phyloP scores from a whole-genome alignment of 1,140 invertebrate species.

The Lepidurus packardi region DNA sequence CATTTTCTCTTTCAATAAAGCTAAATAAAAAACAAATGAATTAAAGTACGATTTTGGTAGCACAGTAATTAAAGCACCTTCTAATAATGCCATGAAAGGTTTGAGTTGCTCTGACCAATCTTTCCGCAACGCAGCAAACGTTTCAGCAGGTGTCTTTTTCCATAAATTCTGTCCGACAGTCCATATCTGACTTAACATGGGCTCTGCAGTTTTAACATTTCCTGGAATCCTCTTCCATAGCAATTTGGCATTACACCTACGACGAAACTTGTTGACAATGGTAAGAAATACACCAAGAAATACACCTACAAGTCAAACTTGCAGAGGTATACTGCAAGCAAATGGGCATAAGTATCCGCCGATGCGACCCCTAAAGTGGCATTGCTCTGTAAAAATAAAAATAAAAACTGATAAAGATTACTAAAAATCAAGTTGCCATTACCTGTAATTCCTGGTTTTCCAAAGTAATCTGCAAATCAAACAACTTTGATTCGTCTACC shows the following conservation, averaged over 20 bases:
- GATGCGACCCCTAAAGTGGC: neutral
- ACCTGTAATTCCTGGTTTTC: slow-evolving; percentile 29
- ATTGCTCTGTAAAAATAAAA: neutral
- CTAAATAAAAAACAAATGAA: neutral
- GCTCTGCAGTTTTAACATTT: slow-evolving; percentile 58
- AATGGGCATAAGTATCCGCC: slow-evolving; percentile 23
- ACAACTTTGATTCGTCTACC: neutral
- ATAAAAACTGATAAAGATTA: neutral
- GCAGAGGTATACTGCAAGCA: slow-evolving; percentile 31
- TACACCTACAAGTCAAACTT: slow-evolving; percentile 29
- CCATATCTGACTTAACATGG: slow-evolving; percentile 73
- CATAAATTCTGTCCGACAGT: slow-evolving; percentile 74
- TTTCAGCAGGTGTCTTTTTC: slow-evolving; percentile 69
- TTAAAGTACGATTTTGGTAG: slow-evolving; percentile 35
- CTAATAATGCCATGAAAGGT: slow-evolving; percentile 67
- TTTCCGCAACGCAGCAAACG: slow-evolving; percentile 57
- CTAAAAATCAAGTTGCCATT: neutral
- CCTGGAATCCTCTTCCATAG: slow-evolving; percentile 83
- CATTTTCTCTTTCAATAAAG: slow-evolving; percentile 51
- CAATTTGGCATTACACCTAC: slow-evolving; percentile 80
- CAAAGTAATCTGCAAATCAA: neutral
- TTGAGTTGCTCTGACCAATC: slow-evolving; percentile 69
- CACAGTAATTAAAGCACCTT: slow-evolving; percentile 51
- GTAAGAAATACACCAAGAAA: neutral
- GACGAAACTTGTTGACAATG: slow-evolving; percentile 39